phyloP scores from a whole-genome alignment of 2,113 vertebrate genomes.

The Motacilla tschutschensis region DNA sequence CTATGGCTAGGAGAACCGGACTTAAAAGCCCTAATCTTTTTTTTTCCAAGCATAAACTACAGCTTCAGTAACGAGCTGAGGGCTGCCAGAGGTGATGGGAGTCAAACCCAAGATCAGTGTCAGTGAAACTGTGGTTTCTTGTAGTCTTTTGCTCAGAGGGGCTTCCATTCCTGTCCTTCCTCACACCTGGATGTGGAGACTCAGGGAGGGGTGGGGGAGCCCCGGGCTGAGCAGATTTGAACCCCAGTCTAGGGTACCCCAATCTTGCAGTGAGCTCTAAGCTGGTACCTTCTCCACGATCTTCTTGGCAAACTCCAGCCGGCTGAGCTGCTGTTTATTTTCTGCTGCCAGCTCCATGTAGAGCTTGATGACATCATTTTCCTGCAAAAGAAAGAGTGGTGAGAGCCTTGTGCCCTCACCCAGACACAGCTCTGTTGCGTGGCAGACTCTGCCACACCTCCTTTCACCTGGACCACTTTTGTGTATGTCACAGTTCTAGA shows the following conservation, averaged over 20 bases:
- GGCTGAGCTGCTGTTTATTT: conserved; percentile 80
- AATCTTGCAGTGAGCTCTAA: not conserved
- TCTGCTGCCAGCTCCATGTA: conserved; percentile 79
- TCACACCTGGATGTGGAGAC: not conserved
- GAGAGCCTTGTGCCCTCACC: not conserved
- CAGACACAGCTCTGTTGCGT: not conserved
- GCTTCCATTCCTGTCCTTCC: not conserved
- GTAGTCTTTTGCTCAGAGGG: not conserved
- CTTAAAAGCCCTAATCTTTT: not conserved
- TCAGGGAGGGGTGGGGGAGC: not conserved
- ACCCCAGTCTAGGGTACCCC: not conserved
- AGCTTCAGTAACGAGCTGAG: not conserved
- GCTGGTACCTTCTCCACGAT: conserved; percentile 79
- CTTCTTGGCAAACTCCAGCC: conserved; percentile 83
- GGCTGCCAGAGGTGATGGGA: not conserved
- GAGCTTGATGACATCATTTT: conserved; percentile 78
- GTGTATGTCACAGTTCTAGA: not conserved
- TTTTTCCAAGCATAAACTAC: not conserved
- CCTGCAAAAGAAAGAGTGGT: conserved; percentile 62
- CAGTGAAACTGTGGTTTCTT: not conserved
- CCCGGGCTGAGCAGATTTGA: not conserved
- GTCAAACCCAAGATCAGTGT: not conserved
- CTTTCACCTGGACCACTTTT: not conserved
- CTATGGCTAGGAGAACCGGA: not conserved
- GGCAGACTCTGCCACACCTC: not conserved